Conservation (phyloP, 2,113 vertebrate genomes). For the Puffinus mauretanicus region DNA sequence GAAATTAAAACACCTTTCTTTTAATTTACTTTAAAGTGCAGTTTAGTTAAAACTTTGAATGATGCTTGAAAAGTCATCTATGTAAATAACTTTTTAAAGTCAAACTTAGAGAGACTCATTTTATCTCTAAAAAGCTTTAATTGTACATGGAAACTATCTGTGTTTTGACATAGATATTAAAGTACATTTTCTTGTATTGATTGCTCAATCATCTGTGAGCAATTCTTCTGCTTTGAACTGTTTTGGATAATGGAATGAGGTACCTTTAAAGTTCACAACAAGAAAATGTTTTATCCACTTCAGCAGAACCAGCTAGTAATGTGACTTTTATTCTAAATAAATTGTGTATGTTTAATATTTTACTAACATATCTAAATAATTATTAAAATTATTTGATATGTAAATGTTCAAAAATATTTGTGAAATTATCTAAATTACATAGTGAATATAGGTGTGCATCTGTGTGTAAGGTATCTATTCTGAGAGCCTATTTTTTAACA, state of each 20-base stretch:
- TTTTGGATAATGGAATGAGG: neutral
- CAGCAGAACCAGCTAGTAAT: neutral
- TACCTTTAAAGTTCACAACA: neutral
- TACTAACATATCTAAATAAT: neutral
- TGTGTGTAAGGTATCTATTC: neutral
- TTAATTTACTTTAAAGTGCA: neutral
- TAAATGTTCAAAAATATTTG: neutral
- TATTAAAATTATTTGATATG: neutral
- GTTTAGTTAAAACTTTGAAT: neutral
- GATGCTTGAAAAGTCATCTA: neutral
- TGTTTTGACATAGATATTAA: constrained; percentile 8
- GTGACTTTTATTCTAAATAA: neutral
- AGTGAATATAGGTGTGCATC: neutral
- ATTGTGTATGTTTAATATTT: neutral
- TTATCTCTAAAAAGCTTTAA: neutral
- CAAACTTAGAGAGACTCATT: neutral
- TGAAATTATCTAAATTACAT: neutral
- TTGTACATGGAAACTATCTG: neutral
- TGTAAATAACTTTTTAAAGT: neutral
- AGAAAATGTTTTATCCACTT: neutral
- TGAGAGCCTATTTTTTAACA: neutral
- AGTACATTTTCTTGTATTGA: constrained; percentile 40
- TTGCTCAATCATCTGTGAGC: neutral
- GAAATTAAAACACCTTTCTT: neutral
- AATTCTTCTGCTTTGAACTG: neutral